Base-by-base conservation (phyloP, 2,888 invertebrate species). In the Entomobrya proxima region DNA sequence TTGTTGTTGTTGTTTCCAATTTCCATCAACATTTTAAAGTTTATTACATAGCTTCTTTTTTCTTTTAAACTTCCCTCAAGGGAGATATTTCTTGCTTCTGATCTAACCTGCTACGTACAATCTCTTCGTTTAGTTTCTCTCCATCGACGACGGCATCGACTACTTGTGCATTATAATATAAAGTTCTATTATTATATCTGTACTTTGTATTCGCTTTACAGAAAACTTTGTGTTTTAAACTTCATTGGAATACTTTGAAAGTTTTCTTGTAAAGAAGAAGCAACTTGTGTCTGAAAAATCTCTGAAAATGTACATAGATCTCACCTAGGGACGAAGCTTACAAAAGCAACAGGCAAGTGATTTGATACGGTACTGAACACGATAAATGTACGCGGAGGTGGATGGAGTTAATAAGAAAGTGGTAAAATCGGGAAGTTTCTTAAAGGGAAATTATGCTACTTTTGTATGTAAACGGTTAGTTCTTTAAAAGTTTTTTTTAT, bases 21-120 rank as follows among this genome's bases (percentile, higher is more conserved):
- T 78, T 74, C 79, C 64, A 85, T 85, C 85, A 85, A 74, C 84
- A 84, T 77, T 74, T 69, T 67, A 80, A 80, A 85, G 75, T 75
- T 79, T 85, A 80, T 85, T 85, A 67, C 52, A 11, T 9, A 44
- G 30, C 61, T 55, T n/a, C 55, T 85, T 67, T 47, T 69, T 67
- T 67, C 44, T 50, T 76, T 67, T 67, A 40, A 67, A 40, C 44
- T 40, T 67, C 40, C 52, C 83, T 83, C 83, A 82, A 61, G 64
- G 75, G 82, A 64, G 82, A 75, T 52, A 69, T 80, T 82, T 82
- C 58, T 44, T 58, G 40, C 55, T 79, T 58, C 76, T 76, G 37
- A n/a, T 64, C 67, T 79, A 69, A 52, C 44, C 27, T 55, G 13
- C 55, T 35, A 35, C 55, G 1, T 18, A 32, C 32, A 32, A 74